Base-by-base conservation (phyloP, 2,113 vertebrate species). In the Progne subis region DNA sequence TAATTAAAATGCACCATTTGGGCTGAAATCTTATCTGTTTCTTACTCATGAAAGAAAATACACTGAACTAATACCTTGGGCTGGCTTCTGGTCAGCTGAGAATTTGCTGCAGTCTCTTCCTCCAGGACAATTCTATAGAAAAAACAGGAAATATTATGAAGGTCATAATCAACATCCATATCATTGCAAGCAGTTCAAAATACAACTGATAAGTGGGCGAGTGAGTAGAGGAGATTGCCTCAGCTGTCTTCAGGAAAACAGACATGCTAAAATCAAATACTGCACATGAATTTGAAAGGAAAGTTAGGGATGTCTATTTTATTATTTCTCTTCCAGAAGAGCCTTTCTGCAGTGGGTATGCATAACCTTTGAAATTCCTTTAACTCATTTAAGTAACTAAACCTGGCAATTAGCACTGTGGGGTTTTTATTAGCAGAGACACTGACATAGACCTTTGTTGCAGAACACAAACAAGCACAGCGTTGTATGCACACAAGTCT, bases 1-100 rank as follows among this genome's bases (percentile, higher is more conserved):
- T 72, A 92, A 93, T 95, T 94, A 90, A 96, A 95, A 88, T 84
- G 72, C 69, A 95, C 76, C 31, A 72, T 88, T 95, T 93, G 57
- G 63, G 49, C 82, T 93, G 90, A 94, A 96, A 92, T 84, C 61
- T 92, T 90, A 93, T 88, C 86, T 93, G 44, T 64, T 84, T 60
- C 72, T 84, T 88, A 81, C 49, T 94, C 57, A 23, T 55, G 69
- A 82, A 88, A 86, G 64, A 82, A 92, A 94, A 92, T 77, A 75
- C 34, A 52, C 47, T 65, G 56, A 93, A 86, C 60, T 82, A 93
- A 83, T 93, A 93, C 10, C 31, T 52, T 74, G 57, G 53, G 53
- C 65, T 90, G 79, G 82, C 56, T 92, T 93, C 72, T 63, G 82
- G 82, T 75, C 76, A 83, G 67, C 68, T 82, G 71, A 75, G 88